Evolutionary conservation across 2,888 invertebrate genomes (phyloP).

Genomic region (Patella depressa): DNA sequence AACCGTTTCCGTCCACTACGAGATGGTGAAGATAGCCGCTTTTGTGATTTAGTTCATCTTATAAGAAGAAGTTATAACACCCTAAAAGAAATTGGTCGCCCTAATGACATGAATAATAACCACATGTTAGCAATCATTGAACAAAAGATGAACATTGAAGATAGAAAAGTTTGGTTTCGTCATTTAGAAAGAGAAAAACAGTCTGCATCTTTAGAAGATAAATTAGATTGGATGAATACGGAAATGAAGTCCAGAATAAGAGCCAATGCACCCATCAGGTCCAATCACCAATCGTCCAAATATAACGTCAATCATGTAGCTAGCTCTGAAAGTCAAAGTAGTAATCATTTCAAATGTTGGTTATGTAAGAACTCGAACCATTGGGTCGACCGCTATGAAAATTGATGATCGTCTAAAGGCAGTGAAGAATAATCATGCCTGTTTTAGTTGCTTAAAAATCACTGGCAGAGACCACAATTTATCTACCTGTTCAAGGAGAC

Average conservation of each 20-base stretch:
- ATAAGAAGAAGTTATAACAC: neutral
- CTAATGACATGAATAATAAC: neutral
- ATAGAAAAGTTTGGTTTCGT: neutral
- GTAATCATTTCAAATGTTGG: neutral
- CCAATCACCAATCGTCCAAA: neutral
- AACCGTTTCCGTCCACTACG: neutral
- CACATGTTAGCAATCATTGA: slow-evolving; percentile 4
- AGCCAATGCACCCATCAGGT: neutral
- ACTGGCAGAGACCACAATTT: neutral
- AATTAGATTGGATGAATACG: neutral
- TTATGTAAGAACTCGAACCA: neutral
- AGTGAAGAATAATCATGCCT: neutral
- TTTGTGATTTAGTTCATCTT: slow-evolving; percentile 1
- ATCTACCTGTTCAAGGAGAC: slow-evolving; percentile 1
- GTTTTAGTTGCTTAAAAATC: neutral
- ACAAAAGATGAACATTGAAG: neutral
- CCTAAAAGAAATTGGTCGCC: neutral
- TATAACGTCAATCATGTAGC: neutral
- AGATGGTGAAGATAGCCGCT: neutral
- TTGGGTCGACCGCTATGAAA: neutral
- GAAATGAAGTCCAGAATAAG: neutral
- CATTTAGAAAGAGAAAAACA: neutral
- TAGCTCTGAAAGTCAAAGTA: neutral
- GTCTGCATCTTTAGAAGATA: neutral
- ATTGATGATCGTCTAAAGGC: neutral